Base-by-base conservation (phyloP, 2,888 invertebrate genomes). In the Caenorhabditis becei region DNA sequence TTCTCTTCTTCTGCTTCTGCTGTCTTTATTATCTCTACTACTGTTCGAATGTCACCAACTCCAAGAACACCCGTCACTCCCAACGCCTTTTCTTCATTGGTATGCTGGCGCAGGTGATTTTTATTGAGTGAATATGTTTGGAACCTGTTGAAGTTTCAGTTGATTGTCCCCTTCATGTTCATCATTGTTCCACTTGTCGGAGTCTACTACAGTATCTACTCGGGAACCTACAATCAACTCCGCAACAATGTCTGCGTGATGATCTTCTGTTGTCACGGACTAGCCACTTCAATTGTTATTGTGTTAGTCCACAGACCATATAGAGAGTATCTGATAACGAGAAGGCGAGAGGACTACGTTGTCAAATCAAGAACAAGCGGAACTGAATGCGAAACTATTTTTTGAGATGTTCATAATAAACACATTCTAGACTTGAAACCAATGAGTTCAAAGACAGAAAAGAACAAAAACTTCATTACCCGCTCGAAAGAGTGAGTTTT, bases 1-100 rank as follows among this genome's bases (percentile, higher is more conserved):
- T 53, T 4, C 26, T 53, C 23, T 53, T 53, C 26, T 53, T 53
- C 53, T 23, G 24, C 14, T 23, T 14, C 26, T 53, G 53, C 53
- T 53, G 53, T 53, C 5, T 53, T 1, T 53, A 53, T 11, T 53
- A 53, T 14, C 53, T 53, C 53, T 53, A 53, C 16, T 53, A 24
- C 18, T 53, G 53, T 16, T 24, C 53, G n/a, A 53, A 53, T 53
- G 24, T 14, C 16, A 26, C 53, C 8, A 53, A 24, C 16, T 53
- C 53, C 1, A 23, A 53, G n/a, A 24, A 53, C 11, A 53, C 53
- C 2, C 53, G 53, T 14, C 53, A n/a, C 16, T 53, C 53, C 1
- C 53, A 53, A 26, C 53, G 24, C 5, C 14, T 53, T 3, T 53
- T 53, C 11, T n/a, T 53, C 11, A 14, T 53, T 3, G 53, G 53